Conservation (phyloP, 2,797 vertebrate species). For the Taenioides sp. region DNA sequence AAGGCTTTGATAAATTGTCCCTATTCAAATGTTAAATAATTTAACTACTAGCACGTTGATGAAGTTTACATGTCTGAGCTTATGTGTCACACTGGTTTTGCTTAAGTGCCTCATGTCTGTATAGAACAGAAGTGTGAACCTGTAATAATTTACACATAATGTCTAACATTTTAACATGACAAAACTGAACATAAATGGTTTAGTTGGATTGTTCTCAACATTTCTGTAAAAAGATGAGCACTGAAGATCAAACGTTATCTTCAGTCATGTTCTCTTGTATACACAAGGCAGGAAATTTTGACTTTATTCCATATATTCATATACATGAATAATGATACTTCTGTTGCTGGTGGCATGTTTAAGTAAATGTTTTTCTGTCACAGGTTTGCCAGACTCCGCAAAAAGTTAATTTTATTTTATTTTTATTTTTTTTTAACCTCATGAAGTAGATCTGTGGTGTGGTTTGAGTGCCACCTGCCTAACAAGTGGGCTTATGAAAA, state of each 20-base stretch:
- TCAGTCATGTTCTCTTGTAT: neutral
- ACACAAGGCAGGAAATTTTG: neutral
- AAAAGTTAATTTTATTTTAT: no score
- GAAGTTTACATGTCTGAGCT: neutral
- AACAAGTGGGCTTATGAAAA: no score
- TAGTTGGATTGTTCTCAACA: neutral
- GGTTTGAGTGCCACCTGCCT: no score
- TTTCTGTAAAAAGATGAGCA: neutral
- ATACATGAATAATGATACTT: neutral
- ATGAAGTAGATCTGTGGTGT: no score
- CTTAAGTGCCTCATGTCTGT: neutral
- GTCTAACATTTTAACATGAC: no score
- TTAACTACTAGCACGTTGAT: no score
- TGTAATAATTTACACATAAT: no score
- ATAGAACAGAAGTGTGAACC: neutral
- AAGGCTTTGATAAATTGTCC: neutral
- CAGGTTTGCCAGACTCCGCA: no score
- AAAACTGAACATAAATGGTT: neutral
- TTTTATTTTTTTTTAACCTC: no score
- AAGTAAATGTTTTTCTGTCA: neutral
- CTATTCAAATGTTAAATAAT: neutral
- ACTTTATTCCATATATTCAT: neutral
- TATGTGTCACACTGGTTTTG: no score
- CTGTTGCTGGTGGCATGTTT: neutral
- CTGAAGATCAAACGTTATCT: no score